Percentiles rank a stretch among this genome's conserved stretches.
These are phyloP conservation scores for human DNA, from an alignment of 2,113 vertebrate species.

Conservation along the genomic window GRCh38 chr1:49360001-49360500, in stretches of 20 bases:
- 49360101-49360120: not conserved
- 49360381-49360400: constrained; percentile 29
- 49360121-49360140: not conserved
- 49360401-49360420: not conserved
- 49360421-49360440: constrained; percentile 29
- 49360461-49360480: not conserved
- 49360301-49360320: constrained; percentile 14
- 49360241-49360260: not conserved
- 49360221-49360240: not conserved
- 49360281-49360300: not conserved
- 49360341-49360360: constrained; percentile 25
- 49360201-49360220: not conserved
- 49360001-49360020: not conserved
- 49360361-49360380: not conserved
- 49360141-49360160: constrained; percentile 2
- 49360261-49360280: not conserved
- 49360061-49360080: not conserved
- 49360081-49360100: not conserved
- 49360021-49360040: not conserved
- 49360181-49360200: not conserved
- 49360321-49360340: not conserved
- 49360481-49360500: constrained; percentile 38
- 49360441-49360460: constrained; percentile 21
- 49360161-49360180: not conserved
- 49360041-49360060: not conserved